Evolutionary conservation across 2,797 vertebrate species (phyloP).

Genomic region (Salarias fasciatus): DNA sequence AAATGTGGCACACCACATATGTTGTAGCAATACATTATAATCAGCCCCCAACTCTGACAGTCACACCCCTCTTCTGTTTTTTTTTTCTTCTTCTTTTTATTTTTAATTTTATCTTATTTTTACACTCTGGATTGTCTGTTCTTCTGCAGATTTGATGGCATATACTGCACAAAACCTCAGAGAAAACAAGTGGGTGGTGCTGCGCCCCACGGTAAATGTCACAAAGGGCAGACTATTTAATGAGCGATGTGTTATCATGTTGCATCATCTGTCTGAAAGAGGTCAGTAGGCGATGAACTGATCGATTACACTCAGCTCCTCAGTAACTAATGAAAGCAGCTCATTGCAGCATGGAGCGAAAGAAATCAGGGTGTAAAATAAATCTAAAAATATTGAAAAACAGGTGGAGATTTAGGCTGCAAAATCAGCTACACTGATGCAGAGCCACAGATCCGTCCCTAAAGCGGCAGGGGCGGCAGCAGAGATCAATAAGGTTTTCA

Average conservation of each 20-base stretch:
- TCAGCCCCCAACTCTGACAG: too few relatives aligned
- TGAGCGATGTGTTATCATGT: constrained; percentile 1
- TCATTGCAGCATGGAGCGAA: not conserved
- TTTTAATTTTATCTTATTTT: too few relatives aligned
- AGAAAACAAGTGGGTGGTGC: too few relatives aligned
- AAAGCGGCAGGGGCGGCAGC: not conserved
- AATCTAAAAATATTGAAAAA: constrained; percentile 6
- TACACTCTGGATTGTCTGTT: too few relatives aligned
- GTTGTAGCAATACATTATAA: too few relatives aligned
- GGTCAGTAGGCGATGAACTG: not conserved
- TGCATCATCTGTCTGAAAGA: constrained; percentile 6
- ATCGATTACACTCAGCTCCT: not conserved
- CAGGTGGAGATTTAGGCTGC: not conserved
- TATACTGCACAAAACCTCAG: too few relatives aligned
- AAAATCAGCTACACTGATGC: not conserved
- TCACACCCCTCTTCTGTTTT: too few relatives aligned
- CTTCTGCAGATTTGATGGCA: too few relatives aligned
- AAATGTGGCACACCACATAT: too few relatives aligned
- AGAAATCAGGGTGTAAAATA: not conserved
- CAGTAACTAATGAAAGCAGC: constrained; percentile 15
- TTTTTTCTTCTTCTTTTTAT: too few relatives aligned
- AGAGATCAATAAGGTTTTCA: not conserved
- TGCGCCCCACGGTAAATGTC: not conserved
- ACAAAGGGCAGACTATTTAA: not conserved
- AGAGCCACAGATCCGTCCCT: not conserved